Conservation (phyloP, 2,113 vertebrate species). For the Capricornis sumatraensis region DNA sequence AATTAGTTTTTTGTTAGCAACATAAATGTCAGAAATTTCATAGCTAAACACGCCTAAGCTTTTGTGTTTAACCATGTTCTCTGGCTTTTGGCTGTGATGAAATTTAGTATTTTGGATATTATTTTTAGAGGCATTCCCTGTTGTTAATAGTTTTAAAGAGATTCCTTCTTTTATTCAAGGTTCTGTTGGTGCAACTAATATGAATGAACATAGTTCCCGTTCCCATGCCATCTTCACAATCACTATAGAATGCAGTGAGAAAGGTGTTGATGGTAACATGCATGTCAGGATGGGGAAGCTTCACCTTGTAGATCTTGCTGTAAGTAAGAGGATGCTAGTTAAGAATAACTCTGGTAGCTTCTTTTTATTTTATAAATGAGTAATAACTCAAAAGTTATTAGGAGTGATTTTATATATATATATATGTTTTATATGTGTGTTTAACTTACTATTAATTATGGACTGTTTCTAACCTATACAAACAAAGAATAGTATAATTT, state of each 20-base stretch:
- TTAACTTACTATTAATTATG: background rate
- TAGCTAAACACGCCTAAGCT: background rate
- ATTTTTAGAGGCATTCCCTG: background rate
- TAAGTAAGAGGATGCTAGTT: conserved; percentile 72
- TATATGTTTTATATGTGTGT: conserved; percentile 9
- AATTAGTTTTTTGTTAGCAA: background rate
- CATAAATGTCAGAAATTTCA: background rate
- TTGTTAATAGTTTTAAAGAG: background rate
- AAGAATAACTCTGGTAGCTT: background rate
- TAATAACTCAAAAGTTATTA: background rate
- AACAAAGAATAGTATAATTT: background rate
- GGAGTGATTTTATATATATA: background rate
- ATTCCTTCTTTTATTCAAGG: conserved; percentile 76
- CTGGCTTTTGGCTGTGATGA: background rate
- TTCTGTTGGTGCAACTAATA: conserved; percentile 97
- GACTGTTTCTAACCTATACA: background rate
- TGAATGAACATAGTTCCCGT: conserved; percentile 99
- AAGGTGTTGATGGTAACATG: conserved; percentile 95
- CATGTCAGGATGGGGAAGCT: conserved; percentile 98
- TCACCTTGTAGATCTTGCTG: conserved; percentile 96
- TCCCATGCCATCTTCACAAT: conserved; percentile 99
- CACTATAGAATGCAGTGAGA: conserved; percentile 98
- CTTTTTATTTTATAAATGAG: background rate
- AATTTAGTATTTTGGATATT: background rate
- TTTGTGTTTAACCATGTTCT: background rate